Evolutionary conservation across 1,140 invertebrate genomes (phyloP), one percentile per base, ranked within the genome.

Genomic region (Aphaenogaster floridana): DNA sequence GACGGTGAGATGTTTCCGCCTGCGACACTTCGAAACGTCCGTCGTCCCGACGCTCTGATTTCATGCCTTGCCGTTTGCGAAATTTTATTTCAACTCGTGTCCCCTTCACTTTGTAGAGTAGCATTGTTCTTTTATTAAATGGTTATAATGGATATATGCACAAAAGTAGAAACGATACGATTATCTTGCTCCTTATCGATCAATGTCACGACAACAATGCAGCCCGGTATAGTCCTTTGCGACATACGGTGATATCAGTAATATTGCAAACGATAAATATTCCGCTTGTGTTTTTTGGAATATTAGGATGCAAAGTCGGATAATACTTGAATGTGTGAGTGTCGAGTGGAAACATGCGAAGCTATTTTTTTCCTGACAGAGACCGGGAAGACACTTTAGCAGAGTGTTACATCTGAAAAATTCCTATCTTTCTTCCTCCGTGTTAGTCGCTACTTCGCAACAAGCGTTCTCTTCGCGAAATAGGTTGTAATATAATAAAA

Each of bases 401-500:
- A 34, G 50, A 57, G 39, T 34, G 50, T 71, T 57, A 28, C 48
- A 61, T 42, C 54, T 84, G 69, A 84, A 76, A 76, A 76, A 84
- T 84, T 61, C 45, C 69, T 48, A 54, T 63, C 54, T 61, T 76
- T 61, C 80, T 84, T 48, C n/a, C 28, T 61, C 48, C 69, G 45
- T 36, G 69, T 76, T 84, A 81, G 45, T 54, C 52, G 28, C 42
- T 50, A n/a, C 54, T 39, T 74, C 34, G 80, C 69, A 74, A 61
- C 80, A 76, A 76, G 72, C 54, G 45, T 48, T 76, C 69, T 74
- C 39, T 15, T 61, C 80, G 54, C 80, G 54, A 76, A 61, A 57
- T 84, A 59, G 54, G 28, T 84, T 74, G 80, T 84, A 76, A 84
- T 63, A 50, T 72, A 61, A 74, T 84, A 84, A 84, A 84, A 61